Evolutionary conservation across 2,888 invertebrate genomes (phyloP).

Genomic region (Acronicta psi): DNA sequence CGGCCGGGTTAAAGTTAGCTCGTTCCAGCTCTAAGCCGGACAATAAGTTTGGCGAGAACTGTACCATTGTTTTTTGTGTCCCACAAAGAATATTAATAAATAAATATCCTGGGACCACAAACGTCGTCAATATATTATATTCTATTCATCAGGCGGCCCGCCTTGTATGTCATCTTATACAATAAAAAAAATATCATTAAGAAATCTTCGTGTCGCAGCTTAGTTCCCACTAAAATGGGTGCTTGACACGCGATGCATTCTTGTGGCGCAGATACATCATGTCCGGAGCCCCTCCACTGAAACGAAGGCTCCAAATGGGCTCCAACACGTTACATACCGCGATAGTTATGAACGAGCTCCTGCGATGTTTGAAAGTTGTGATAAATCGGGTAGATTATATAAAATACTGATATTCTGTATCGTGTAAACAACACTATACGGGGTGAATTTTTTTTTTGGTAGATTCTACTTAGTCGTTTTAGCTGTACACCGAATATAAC

Average conservation of each 20-base stretch:
- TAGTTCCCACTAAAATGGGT: constrained; percentile 17
- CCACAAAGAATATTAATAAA: too few relatives aligned
- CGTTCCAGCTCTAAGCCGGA: too few relatives aligned
- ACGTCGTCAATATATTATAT: too few relatives aligned
- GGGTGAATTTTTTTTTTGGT: not conserved
- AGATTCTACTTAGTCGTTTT: too few relatives aligned
- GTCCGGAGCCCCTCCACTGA: not conserved
- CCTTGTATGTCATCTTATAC: too few relatives aligned
- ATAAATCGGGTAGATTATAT: constrained; percentile 9
- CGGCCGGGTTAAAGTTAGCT: too few relatives aligned
- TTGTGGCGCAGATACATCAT: constrained; percentile 39
- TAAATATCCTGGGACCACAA: too few relatives aligned
- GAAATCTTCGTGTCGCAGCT: not conserved
- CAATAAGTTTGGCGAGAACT: too few relatives aligned
- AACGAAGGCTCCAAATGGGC: constrained; percentile 11
- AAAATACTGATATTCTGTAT: not conserved
- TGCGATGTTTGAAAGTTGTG: constrained; percentile 3
- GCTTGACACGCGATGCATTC: constrained; percentile 39
- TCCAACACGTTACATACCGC: constrained; percentile 13
- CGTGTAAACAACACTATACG: not conserved
- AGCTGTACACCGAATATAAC: too few relatives aligned
- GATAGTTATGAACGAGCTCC: constrained; percentile 12
- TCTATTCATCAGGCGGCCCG: too few relatives aligned
- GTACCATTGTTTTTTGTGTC: too few relatives aligned
- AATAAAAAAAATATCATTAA: too few relatives aligned